Base-by-base conservation (phyloP, 2,888 invertebrate genomes). In the Sussaba pulchella region DNA sequence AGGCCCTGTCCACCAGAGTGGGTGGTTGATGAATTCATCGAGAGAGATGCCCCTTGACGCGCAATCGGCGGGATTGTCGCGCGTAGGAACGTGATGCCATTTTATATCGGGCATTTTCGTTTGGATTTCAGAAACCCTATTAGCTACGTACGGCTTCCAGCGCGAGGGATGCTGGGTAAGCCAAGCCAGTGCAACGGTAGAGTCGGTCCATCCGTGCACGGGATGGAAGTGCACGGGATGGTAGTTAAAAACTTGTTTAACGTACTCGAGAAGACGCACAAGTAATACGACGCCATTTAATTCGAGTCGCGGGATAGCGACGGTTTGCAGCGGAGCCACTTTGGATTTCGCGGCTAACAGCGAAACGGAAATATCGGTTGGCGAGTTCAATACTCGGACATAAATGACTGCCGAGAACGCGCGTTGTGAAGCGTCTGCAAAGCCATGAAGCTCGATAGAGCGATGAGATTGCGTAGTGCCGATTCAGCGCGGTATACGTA, bases 61-160 rank as follows among this genome's bases (percentile, higher is more conserved):
- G 10, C 86, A 84, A 72, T 89, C 88, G n/a, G 89, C 88, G 0
- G 89, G 88, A 69, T 91, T 91, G 5, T 83, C 66, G 26, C 79
- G 67, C 5, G 86, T 84, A 14, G 78, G 43, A 0, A 89, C 86
- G 64, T 90, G 86, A 45, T 66, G 63, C 89, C 89, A 91, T 21
- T 63, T 70, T 5, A 59, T 52, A 6, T 66, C 24, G 8, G 85
- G 81, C 14, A 85, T 80, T 10, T 78, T 39, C 24, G 84, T 82
- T 72, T 88, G 86, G 14, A 90, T 88, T 67, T 86, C 71, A 0
- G 84, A 82, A 1, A 90, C 86, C 39, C 89, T 69, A 77, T 90
- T 90, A 1, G 86, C 87, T 6, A 86, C 31, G 31, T 31, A 31
- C 4, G 31, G 31, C 31, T 31, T 31, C 31, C 31, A 31, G 31